phyloP scores from a whole-genome alignment of 2,797 vertebrate genomes.

The Zalophus californianus region DNA sequence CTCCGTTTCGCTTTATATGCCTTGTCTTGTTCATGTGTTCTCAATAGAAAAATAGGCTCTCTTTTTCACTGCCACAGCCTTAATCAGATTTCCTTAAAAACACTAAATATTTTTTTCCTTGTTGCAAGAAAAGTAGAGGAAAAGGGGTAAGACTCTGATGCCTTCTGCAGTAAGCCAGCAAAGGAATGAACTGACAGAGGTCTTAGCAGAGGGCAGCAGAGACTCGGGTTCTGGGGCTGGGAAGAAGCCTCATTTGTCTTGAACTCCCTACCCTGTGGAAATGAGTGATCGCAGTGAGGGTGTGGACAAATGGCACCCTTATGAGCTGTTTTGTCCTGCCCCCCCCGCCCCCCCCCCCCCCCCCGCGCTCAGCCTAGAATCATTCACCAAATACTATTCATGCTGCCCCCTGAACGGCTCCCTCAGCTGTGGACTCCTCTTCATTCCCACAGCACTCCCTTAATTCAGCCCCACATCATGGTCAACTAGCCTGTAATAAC shows the following conservation, averaged over 20 bases:
- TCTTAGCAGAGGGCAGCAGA: neutral
- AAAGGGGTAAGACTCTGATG: neutral
- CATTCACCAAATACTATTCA: neutral
- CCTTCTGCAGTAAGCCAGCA: neutral
- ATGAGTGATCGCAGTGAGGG: neutral
- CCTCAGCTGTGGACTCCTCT: neutral
- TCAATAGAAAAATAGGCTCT: conserved; percentile 21
- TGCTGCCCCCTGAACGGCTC: accelerated
- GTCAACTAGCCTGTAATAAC: neutral
- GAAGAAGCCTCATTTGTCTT: neutral
- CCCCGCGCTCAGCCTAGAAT: neutral
- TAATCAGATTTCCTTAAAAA: conserved; percentile 14
- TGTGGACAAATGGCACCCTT: neutral
- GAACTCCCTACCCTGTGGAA: neutral
- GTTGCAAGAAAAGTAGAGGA: neutral
- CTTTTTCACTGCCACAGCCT: neutral
- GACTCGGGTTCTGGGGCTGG: neutral
- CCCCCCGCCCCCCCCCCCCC: neutral
- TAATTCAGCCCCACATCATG: neutral
- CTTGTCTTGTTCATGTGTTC: conserved; percentile 28
- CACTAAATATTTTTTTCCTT: neutral
- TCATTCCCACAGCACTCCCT: neutral
- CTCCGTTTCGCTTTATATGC: neutral
- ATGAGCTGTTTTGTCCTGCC: neutral
- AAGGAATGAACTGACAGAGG: no score